phyloP scores from a whole-genome alignment of 2,113 vertebrate species.

The Rallus limicola region DNA sequence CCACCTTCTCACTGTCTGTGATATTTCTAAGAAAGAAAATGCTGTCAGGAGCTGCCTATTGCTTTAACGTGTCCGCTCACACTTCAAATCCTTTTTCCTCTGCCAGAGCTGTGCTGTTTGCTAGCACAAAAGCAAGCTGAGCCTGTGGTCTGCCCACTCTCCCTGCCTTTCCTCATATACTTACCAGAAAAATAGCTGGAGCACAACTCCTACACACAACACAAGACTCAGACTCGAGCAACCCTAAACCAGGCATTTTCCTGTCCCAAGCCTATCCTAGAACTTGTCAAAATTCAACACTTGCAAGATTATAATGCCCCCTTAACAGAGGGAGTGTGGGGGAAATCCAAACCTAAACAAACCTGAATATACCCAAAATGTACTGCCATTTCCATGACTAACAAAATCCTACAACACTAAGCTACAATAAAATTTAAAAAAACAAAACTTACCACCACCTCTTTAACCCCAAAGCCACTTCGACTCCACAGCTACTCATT shows the following conservation, averaged over 20 bases:
- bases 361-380: background rate
- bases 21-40: background rate
- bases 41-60: background rate
- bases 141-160: conserved; percentile 31
- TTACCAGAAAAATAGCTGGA: conserved; percentile 30
- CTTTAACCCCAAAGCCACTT: background rate
- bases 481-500: background rate
- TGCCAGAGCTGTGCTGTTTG: background rate
- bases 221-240: conserved; percentile 26
- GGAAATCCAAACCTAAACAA: background rate
- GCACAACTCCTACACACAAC: conserved; percentile 26
- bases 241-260: conserved; percentile 26
- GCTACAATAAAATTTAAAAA: background rate
- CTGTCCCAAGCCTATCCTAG: background rate
- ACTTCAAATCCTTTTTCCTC: background rate
- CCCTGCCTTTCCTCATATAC: conserved; percentile 33
- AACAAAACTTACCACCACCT: background rate
- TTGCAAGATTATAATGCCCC: background rate
- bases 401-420: background rate
- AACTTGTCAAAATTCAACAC: conserved; percentile 11
- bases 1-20: background rate
- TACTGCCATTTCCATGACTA: background rate
- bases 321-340: background rate
- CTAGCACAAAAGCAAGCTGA: conserved; percentile 37
- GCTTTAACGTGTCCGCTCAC: background rate